A percentile compares a stretch with the other conserved stretches of the same genome.
Evolutionary conservation across 2,113 vertebrate genomes (phyloP).

Genomic region (Sclerurus mexicanus): DNA sequence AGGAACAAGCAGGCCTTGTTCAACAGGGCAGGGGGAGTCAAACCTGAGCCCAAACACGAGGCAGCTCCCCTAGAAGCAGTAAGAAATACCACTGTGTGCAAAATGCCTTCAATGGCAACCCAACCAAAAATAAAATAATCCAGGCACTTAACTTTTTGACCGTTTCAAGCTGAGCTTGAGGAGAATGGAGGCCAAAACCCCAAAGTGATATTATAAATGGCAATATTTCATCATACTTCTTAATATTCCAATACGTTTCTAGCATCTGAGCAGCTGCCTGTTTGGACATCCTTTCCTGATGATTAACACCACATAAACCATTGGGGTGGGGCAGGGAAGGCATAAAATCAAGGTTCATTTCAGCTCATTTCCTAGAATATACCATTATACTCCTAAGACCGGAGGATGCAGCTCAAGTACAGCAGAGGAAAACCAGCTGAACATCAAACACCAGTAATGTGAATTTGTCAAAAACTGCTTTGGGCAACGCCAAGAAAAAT

Average conservation of each 20-base stretch:
- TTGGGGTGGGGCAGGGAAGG: neutral
- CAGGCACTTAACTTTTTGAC: neutral
- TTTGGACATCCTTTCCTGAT: neutral
- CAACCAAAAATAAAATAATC: neutral
- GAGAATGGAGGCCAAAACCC: neutral
- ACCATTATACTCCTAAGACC: neutral
- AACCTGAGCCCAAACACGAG: neutral
- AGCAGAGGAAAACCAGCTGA: neutral
- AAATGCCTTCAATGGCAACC: neutral
- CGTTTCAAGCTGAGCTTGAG: neutral
- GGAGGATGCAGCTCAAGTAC: neutral
- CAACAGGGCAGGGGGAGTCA: neutral
- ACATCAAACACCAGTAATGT: neutral
- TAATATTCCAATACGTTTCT: neutral
- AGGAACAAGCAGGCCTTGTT: neutral
- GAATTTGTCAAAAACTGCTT: neutral
- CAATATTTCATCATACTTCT: neutral
- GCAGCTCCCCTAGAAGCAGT: neutral
- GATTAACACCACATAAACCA: neutral
- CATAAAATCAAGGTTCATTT: neutral
- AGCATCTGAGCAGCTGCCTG: neutral
- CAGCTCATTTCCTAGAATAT: neutral
- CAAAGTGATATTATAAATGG: neutral
- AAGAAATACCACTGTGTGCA: neutral
- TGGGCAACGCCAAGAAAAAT: neutral